Percentiles rank a stretch among this genome's conserved stretches.
These are phyloP conservation scores for Tinea trinotella DNA, from an alignment of 2,888 invertebrate genomes.

Conservation along the genomic window DNA sequence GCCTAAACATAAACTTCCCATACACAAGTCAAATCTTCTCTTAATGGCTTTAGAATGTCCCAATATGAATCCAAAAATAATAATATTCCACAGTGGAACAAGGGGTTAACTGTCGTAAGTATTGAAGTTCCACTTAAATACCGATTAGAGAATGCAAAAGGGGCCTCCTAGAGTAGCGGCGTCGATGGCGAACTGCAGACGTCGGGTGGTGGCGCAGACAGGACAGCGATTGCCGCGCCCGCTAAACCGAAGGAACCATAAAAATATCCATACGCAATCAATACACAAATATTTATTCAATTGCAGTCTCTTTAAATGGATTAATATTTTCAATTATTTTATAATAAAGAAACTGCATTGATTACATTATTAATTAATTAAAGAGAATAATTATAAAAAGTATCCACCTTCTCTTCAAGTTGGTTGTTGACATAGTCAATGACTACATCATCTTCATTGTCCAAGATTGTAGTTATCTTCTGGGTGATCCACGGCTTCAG, in stretches of 20 bases:
- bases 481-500: conserved; percentile 99
- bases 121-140: conserved; percentile 71
- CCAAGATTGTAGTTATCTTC: conserved; percentile 95
- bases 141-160: conserved; percentile 67
- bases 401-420: conserved; percentile 90
- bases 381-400: conserved; percentile 26
- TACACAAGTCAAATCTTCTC: conserved; percentile 60
- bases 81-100: conserved; percentile 10
- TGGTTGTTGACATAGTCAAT: conserved; percentile 99
- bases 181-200: conserved; percentile 52
- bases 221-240: conserved; percentile 31
- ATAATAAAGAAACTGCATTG: conserved; percentile 64
- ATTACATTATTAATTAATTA: conserved; percentile 51
- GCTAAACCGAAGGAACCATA: conserved; percentile 69
- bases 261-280: conserved; percentile 73
- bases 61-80: background rate
- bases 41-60: conserved; percentile 40
- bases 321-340: background rate
- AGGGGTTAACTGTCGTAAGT: conserved; percentile 32
- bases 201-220: conserved; percentile 35
- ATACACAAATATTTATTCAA: conserved; percentile 63
- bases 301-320: conserved; percentile 60
- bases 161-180: conserved; percentile 57
- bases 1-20: conserved; percentile 60
- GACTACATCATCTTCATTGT: conserved; percentile 99